These are phyloP conservation scores for Danio rerio DNA, from an alignment of 2,113 vertebrate species.

Conservation along the genomic window DNA sequence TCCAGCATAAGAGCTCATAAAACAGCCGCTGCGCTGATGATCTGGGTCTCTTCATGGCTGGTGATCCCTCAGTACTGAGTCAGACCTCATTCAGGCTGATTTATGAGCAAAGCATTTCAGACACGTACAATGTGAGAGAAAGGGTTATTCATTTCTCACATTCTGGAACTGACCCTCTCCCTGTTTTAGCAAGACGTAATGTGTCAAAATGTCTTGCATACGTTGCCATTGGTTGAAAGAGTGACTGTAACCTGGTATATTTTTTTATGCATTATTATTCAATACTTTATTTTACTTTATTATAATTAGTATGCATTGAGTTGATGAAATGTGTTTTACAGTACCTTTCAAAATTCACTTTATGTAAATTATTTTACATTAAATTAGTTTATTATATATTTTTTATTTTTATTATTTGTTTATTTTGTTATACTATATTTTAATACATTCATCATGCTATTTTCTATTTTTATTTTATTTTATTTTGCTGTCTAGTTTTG, in stretches of 20 bases:
- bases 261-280: too few relatives aligned
- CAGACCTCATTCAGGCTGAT: neutral
- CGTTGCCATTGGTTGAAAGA: neutral
- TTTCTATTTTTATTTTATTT: too few relatives aligned
- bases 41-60: slow-evolving; percentile 35
- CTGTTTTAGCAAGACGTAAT: neutral
- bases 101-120: slow-evolving; percentile 20
- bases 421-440: too few relatives aligned
- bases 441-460: too few relatives aligned
- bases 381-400: too few relatives aligned
- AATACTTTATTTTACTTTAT: too few relatives aligned
- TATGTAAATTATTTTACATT: too few relatives aligned
- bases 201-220: neutral
- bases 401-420: too few relatives aligned
- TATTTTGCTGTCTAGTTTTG: too few relatives aligned
- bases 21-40: slow-evolving; percentile 35
- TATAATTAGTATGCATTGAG: too few relatives aligned
- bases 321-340: neutral
- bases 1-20: slow-evolving; percentile 48
- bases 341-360: neutral
- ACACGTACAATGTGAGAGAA: neutral
- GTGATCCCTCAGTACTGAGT: neutral
- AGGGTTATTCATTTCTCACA: slow-evolving; percentile 9
- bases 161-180: too few relatives aligned
- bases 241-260: too few relatives aligned